Percentiles rank a stretch among this genome's conserved stretches.
phyloP scores from a whole-genome alignment of 2,888 invertebrate species.

The Hoplodrina ambigua region DNA sequence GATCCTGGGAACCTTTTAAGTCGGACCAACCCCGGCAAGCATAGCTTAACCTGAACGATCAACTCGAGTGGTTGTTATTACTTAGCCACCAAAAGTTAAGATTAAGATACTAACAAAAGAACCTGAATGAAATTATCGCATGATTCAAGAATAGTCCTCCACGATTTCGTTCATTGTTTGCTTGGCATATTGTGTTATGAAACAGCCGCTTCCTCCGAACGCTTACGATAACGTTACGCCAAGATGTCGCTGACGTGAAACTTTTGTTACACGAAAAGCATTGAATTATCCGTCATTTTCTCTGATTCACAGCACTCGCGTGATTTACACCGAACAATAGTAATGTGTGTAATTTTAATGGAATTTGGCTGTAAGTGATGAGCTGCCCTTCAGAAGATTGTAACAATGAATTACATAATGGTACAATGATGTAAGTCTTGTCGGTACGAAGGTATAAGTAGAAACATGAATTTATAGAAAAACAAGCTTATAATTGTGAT shows the following conservation, averaged over 20 bases:
- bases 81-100: too few relatives aligned
- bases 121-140: conserved; percentile 7
- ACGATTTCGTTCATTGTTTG: conserved; percentile 70
- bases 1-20: too few relatives aligned
- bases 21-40: too few relatives aligned
- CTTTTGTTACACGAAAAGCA: conserved; percentile 59
- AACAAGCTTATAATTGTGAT: too few relatives aligned
- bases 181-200: conserved; percentile 66
- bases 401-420: conserved; percentile 47
- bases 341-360: conserved; percentile 58
- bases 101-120: too few relatives aligned
- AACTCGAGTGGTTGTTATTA: too few relatives aligned
- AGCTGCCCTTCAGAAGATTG: conserved; percentile 49
- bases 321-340: conserved; percentile 59
- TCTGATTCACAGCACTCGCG: conserved; percentile 40
- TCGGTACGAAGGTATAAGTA: too few relatives aligned
- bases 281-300: conserved; percentile 61
- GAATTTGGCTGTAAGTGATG: conserved; percentile 55
- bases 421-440: conserved; percentile 22
- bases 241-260: conserved; percentile 56
- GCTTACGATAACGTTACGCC: conserved; percentile 61
- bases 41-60: too few relatives aligned
- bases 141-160: conserved; percentile 56
- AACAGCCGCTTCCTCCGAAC: conserved; percentile 64
- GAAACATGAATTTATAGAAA: too few relatives aligned